phyloP scores from a whole-genome alignment of 2,888 invertebrate species.

The Sabatieria punctata region DNA sequence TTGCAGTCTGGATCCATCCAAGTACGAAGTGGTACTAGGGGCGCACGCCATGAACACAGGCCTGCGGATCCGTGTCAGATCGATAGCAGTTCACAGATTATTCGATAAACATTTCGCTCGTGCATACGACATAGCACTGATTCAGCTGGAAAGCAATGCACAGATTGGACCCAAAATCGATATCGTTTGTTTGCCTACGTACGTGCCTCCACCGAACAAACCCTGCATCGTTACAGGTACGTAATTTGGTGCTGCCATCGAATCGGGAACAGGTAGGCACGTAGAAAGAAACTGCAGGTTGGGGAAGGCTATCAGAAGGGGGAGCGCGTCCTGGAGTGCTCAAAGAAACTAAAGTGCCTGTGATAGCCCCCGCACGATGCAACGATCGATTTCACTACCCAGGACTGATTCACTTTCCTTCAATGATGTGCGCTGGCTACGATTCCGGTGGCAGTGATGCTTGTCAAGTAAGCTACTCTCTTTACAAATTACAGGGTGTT shows the following conservation, averaged over 20 bases:
- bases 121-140: conserved; percentile 1
- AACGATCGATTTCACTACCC: conserved; percentile 16
- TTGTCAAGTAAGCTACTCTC: conserved; percentile 17
- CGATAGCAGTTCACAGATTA: no score
- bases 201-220: neutral
- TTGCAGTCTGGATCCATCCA: no score
- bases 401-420: conserved; percentile 18
- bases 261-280: no score
- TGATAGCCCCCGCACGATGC: conserved; percentile 18
- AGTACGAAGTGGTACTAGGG: no score
- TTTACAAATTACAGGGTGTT: no score
- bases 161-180: neutral
- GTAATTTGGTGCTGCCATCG: no score
- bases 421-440: conserved; percentile 28
- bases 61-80: no score
- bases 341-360: conserved; percentile 22
- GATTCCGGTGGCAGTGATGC: conserved; percentile 21
- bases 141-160: neutral
- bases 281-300: no score
- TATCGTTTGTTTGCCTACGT: neutral
- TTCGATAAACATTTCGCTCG: no score
- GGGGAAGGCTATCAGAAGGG: no score
- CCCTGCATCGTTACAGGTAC: neutral
- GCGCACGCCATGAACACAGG: no score
- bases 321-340: conserved; percentile 11